phyloP scores from a whole-genome alignment of 1,140 invertebrate species.

The Aphelinus certus region DNA sequence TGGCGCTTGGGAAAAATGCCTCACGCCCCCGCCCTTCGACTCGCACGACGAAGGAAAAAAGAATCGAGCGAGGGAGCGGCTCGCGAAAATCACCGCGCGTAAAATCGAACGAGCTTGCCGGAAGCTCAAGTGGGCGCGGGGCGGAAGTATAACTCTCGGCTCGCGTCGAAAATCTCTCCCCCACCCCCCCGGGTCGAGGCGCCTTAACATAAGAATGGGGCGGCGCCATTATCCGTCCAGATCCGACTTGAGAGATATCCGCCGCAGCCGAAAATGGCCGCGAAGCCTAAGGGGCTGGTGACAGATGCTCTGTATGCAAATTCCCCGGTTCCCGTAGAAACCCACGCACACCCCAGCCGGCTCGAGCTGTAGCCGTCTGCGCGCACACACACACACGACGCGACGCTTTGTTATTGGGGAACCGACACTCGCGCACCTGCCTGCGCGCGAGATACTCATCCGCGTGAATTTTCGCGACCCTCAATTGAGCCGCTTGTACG shows the following conservation, averaged over 20 bases:
- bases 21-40: not conserved
- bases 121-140: not conserved
- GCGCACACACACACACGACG: conserved; percentile 51
- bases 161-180: conserved; percentile 43
- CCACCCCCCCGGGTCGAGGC: not conserved
- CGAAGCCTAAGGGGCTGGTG: conserved; percentile 62
- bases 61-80: too few species aligned
- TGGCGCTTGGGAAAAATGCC: not conserved
- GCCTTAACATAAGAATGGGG: conserved; percentile 63
- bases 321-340: conserved; percentile 58
- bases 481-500: too few species aligned
- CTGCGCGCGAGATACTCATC: not conserved
- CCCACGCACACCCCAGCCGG: conserved; percentile 37
- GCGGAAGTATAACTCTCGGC: conserved; percentile 24
- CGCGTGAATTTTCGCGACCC: too few species aligned
- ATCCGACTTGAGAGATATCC: conserved; percentile 59
- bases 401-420: conserved; percentile 27
- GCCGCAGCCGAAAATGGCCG: conserved; percentile 60
- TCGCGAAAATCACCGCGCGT: conserved; percentile 26
- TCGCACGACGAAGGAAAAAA: not conserved
- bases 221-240: conserved; percentile 60
- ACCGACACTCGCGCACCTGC: not conserved
- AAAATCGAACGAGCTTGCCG: conserved; percentile 22
- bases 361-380: conserved; percentile 40
- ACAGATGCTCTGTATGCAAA: conserved; percentile 68